A percentile compares a stretch with the other conserved stretches of the same genome.
Evolutionary conservation across 2,797 vertebrate genomes (phyloP).

Genomic region (Hapalemur alaotrensis): DNA sequence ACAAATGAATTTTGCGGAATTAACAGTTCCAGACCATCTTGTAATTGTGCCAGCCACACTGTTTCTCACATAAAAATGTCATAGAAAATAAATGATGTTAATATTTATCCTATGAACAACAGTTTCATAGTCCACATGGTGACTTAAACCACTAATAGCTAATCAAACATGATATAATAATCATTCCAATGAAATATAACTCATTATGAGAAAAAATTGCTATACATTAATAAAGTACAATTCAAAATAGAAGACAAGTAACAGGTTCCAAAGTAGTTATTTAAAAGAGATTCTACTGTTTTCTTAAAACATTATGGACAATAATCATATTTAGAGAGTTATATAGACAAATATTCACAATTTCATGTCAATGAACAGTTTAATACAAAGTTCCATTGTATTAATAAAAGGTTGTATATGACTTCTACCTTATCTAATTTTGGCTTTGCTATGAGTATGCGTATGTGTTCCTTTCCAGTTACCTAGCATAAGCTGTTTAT

Average conservation of each 20-base stretch:
- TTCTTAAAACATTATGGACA: neutral
- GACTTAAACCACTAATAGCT: slow-evolving; percentile 3
- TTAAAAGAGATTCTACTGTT: neutral
- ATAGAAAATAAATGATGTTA: slow-evolving; percentile 41
- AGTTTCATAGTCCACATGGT: neutral
- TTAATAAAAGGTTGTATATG: neutral
- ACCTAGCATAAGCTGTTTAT: neutral
- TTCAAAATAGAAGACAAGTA: neutral
- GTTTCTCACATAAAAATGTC: slow-evolving; percentile 47
- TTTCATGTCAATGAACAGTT: neutral
- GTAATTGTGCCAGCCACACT: neutral
- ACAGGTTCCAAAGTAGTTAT: neutral
- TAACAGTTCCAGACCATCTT: slow-evolving; percentile 46
- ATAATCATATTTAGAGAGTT: neutral
- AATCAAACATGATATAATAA: neutral
- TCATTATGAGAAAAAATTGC: neutral
- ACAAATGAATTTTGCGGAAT: slow-evolving; percentile 61
- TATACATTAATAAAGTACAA: neutral
- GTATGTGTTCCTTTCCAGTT: neutral
- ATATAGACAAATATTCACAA: neutral
- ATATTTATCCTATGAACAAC: slow-evolving; percentile 51
- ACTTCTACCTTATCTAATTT: neutral
- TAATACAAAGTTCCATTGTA: neutral
- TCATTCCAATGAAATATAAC: neutral
- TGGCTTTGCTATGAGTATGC: neutral